Conservation (phyloP, 2,888 invertebrate species). For the Parnassius orleans region DNA sequence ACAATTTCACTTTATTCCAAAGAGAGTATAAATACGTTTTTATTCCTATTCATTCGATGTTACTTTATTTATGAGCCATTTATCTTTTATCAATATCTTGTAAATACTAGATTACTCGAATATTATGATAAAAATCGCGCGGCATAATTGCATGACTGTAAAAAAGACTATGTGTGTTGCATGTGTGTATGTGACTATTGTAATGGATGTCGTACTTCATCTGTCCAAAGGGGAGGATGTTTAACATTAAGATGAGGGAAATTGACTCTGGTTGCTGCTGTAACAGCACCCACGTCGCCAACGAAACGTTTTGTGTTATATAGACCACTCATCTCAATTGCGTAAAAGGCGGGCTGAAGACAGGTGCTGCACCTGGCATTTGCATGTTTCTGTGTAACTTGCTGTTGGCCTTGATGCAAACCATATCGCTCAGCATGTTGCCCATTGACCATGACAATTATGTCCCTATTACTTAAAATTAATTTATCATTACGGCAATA, state of each 20-base stretch:
- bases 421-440: constrained; percentile 62
- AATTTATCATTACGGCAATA: constrained; percentile 53
- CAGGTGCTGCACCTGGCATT: constrained; percentile 27
- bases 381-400: constrained; percentile 38
- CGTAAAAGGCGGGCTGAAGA: constrained; percentile 26
- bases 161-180: constrained; percentile 77
- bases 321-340: constrained; percentile 47
- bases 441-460: constrained; percentile 48
- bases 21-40: no score
- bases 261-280: constrained; percentile 75
- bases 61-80: constrained; percentile 48
- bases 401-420: constrained; percentile 48
- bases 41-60: constrained; percentile 50
- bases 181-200: constrained; percentile 73
- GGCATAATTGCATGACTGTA: constrained; percentile 74
- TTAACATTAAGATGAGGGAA: constrained; percentile 73
- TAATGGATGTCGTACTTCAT: constrained; percentile 78
- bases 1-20: constrained; percentile 49
- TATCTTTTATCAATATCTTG: constrained; percentile 56
- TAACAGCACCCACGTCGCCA: constrained; percentile 66
- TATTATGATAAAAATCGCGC: constrained; percentile 40
- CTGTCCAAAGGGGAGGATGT: constrained; percentile 69
- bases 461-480: constrained; percentile 39
- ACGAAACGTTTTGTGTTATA: constrained; percentile 63
- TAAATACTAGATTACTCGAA: constrained; percentile 54